Evolutionary conservation across 2,888 invertebrate genomes (phyloP), one percentile per base, ranked within the genome.

Genomic region (Keiferia lycopersicella): DNA sequence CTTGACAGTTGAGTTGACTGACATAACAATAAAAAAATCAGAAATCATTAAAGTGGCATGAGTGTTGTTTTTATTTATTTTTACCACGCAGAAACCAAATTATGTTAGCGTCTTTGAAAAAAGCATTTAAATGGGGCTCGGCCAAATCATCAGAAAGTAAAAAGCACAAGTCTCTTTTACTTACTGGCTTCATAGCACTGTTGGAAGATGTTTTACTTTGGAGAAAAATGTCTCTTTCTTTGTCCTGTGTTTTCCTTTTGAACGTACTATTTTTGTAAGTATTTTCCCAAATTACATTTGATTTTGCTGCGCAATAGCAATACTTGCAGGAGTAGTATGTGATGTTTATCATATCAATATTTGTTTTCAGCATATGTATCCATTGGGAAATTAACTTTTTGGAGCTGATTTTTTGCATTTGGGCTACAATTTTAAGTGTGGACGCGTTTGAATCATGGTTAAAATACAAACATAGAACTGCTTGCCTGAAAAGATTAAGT

Each of bases 141-240:
- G 65, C 66, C 45, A 84, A 81, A 74, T 75, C 71, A 61, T 65
- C 74, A 65, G 86, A 86, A 69, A 78, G 67, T 62, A 79, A 73
- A 67, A 77, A 70, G 64, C 79, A 80, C 64, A 75, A 75, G 57
- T 86, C 84, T 18, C 73, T 83, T 65, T 67, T 89, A 68, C 66
- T 87, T 64, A 70, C 77, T 64, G 77, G 81, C 68, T 79, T 84
- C 72, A 75, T 83, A 73, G 84, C 83, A 68, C 65, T 86, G 73
- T 77, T 90, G 76, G 88, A 91, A 79, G 87, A 91, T 80, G 75
- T 87, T 73, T 78, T 91, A 72, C 83, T 88, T 78, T 91, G 91
- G 91, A 86, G 79, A 72, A 84, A 82, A 71, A 77, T 80, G 75
- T 90, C 88, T 87, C 67, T 87, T 41, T 86, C 91, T 67, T 71